Percentiles rank a stretch among this genome's conserved stretches.
Evolutionary conservation across 2,888 invertebrate species (phyloP).

Genomic region (Hetaerina titia): DNA sequence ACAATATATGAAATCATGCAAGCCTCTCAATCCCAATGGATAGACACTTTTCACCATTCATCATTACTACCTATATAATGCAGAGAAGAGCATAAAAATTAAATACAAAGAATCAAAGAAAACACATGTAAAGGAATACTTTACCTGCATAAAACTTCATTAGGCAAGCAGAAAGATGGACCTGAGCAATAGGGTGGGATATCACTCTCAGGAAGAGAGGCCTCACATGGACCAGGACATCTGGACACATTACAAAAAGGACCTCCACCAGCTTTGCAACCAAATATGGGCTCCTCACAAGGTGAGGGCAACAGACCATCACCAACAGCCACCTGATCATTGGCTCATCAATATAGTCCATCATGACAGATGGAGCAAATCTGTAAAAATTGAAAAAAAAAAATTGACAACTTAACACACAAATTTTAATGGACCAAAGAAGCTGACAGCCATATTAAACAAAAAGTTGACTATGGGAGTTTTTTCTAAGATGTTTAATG

Average conservation of each 20-base stretch:
- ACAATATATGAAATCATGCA: too few relatives aligned
- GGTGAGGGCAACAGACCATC: constrained; percentile 93
- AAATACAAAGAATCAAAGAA: background rate
- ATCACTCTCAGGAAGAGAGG: constrained; percentile 88
- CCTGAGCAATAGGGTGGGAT: constrained; percentile 91
- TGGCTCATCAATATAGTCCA: constrained; percentile 88
- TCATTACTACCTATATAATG: background rate
- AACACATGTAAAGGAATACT: constrained; percentile 4
- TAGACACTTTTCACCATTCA: background rate
- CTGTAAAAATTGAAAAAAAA: constrained; percentile 77
- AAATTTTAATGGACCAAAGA: background rate
- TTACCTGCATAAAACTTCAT: constrained; percentile 97
- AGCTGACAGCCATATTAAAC: background rate
- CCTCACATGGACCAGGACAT: constrained; percentile 77
- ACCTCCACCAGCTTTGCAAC: constrained; percentile 98
- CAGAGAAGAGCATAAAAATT: background rate
- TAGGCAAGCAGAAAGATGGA: constrained; percentile 90
- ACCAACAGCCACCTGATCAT: constrained; percentile 93
- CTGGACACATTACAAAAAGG: constrained; percentile 79
- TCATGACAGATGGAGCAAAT: constrained; percentile 87
- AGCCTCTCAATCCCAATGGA: too few relatives aligned
- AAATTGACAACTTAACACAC: background rate
- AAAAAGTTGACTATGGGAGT: too few relatives aligned
- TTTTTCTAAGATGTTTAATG: too few relatives aligned
- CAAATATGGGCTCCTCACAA: constrained; percentile 97